Base-by-base conservation (phyloP, 2,797 vertebrate species). In the Coendou prehensilis region DNA sequence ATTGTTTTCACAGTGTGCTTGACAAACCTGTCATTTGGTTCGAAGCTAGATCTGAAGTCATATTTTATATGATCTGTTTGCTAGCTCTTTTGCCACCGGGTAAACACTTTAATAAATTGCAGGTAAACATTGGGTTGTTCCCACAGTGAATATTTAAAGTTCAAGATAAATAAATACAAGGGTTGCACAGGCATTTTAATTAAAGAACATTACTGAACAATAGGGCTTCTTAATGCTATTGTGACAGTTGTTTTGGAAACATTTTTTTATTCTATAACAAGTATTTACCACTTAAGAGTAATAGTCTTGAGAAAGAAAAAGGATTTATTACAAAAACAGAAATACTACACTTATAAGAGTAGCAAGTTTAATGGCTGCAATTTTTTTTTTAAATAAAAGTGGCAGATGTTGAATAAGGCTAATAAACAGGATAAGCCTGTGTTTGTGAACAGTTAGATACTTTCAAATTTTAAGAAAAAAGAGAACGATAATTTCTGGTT, bases 21-120 rank as follows among this genome's bases (percentile, higher is more conserved):
- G 94, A 57, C 59, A 97, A 96, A 95, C 28, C 94, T 98, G 86
- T 95, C 95, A 95, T 96, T 97, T 96, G 57, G 50, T 96, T 98
- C 90, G 96, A 93, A 97, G 95, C 87, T 96, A 97, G 84, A 91
- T 41, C 52, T 0, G 0, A 95, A 97, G 94, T 96, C 86, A 5
- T 37, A 98, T 97, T 97, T 87, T 95, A 82, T 92, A 76, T 96
- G 94, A 91, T 89, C 84, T 97, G 76, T 96, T 87, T 87, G 50
- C 94, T 83, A 37, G 86, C 80, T 97, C 47, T 78, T 76, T 97
- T 97, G 95, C 75, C 71, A 52, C 81, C 61, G 97, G 97, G 91
- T 2, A 7, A 94, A 50, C 45, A n/a, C 79, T 91, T 91, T 84
- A 93, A 87, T 41, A 97, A 88, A 88, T 84, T 93, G 87, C 90